Evolutionary conservation across 2,888 invertebrate genomes (phyloP).

Genomic region (Rhogogaster chlorosoma): DNA sequence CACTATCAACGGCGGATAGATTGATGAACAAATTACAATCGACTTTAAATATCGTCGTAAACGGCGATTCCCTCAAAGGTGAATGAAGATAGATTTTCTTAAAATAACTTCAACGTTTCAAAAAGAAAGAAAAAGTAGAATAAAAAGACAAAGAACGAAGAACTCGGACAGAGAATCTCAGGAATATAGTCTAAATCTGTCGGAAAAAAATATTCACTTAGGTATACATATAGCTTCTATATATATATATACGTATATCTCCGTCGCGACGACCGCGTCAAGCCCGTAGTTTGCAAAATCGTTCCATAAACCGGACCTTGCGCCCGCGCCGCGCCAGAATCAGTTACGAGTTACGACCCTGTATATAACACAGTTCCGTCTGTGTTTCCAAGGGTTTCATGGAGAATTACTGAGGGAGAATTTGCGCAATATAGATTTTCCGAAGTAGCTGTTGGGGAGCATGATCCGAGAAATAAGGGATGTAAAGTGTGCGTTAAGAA

Average conservation of each 20-base stretch:
- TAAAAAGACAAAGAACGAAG: not conserved
- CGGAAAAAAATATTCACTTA: not conserved
- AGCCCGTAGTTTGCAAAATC: not conserved
- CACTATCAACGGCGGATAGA: not conserved
- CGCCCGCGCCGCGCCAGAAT: slow-evolving; percentile 25
- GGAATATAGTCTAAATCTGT: not conserved
- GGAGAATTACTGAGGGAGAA: slow-evolving; percentile 11
- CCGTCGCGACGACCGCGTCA: slow-evolving; percentile 8
- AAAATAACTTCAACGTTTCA: not conserved
- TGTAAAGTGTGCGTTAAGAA: slow-evolving; percentile 5
- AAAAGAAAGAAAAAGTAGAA: not conserved
- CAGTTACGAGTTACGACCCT: slow-evolving; percentile 21
- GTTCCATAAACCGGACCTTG: slow-evolving; percentile 31
- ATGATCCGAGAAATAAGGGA: not conserved
- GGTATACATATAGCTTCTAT: not conserved
- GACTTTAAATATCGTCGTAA: not conserved
- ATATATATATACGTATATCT: not conserved
- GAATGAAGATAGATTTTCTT: not conserved
- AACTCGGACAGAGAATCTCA: not conserved
- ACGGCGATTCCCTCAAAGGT: no score
- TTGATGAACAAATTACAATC: not conserved
- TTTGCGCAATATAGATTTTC: slow-evolving; percentile 60
- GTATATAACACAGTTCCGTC: slow-evolving; percentile 19
- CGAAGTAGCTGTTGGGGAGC: not conserved
- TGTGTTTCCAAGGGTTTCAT: slow-evolving; percentile 2